Evolutionary conservation across 2,113 vertebrate genomes (phyloP), one percentile per base, ranked within the genome.

Genomic region (Campylomormyrus tamandua): DNA sequence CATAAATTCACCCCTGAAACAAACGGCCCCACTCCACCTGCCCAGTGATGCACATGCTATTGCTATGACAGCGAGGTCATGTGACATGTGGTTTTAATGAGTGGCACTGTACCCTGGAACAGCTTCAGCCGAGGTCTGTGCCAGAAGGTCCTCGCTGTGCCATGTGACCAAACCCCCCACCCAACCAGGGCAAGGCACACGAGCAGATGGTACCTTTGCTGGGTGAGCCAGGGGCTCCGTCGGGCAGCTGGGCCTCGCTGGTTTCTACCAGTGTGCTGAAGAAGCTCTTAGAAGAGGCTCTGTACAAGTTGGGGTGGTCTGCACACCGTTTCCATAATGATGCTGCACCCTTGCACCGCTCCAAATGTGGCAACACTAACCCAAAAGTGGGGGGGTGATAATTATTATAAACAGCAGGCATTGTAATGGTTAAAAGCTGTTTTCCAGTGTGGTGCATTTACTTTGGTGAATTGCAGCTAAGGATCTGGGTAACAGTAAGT

Each of bases 261-360:
- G 94, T 93, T 19, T 87, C 27, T 1, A 92, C 95, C 89, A 98
- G 94, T 0, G 94, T 93, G n/a, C 93, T 92, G 92, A 98, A 92
- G 90, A 99, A 96, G 11, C 86, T 91, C 89, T 99, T 97, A 62
- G 97, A 96, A 0, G 96, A 94, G 88, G 96, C 95, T 84, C 94
- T 96, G 94, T 96, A 98, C 45, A 97, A 1, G 0, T 94, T 95
- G 90, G 95, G 94, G 52, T 88, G 62, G 49, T 95, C 95, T 62
- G 95, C 95, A 24, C 97, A 97, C 89, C 93, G 93, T 86, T 97
- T 96, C 98, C 98, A 99, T 66, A 99, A 96, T 48, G 95, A 92
- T 91, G 96, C 93, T 27, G 97, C 97, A 0, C 97, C 97, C 0
- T 95, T 95, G 87, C 96, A 97, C 89, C 91, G 91, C 88, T 92